Evolutionary conservation across 2,888 invertebrate species (phyloP).

Genomic region (Lasius fuliginosus): DNA sequence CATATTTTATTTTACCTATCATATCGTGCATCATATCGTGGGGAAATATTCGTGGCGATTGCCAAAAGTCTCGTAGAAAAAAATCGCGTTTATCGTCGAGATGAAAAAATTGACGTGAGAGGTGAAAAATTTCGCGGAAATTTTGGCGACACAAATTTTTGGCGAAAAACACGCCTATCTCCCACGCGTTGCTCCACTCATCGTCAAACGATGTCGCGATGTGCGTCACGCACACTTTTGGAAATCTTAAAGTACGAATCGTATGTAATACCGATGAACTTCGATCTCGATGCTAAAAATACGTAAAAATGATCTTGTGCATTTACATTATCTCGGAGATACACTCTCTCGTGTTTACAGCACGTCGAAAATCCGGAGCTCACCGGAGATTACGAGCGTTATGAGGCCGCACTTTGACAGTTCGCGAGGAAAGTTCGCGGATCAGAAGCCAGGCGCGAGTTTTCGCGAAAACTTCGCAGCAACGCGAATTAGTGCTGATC

Average conservation of each 20-base stretch:
- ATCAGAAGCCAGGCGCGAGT: background rate
- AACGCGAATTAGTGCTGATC: slow-evolving; percentile 27
- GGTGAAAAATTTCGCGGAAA: background rate
- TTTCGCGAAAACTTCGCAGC: background rate
- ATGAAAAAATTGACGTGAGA: background rate
- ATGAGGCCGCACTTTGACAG: background rate
- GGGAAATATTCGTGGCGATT: background rate
- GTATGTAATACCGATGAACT: background rate
- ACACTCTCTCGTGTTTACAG: background rate
- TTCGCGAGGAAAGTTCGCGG: background rate
- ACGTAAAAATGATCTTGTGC: background rate
- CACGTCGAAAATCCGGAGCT: background rate
- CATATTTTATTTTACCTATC: slow-evolving; percentile 43
- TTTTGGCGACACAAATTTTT: slow-evolving; percentile 1
- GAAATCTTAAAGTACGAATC: background rate
- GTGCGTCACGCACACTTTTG: slow-evolving; percentile 31
- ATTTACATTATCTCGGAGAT: background rate
- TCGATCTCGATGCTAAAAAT: background rate
- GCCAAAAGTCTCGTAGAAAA: background rate
- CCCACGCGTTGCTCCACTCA: slow-evolving; percentile 6
- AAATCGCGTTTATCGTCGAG: background rate
- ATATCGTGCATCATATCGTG: background rate
- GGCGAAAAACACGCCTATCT: background rate
- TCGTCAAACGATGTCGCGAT: background rate
- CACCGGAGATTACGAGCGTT: background rate